These are phyloP conservation scores for Fabriciana adippe DNA, from an alignment of 2,888 invertebrate species.

Conservation along the genomic window DNA sequence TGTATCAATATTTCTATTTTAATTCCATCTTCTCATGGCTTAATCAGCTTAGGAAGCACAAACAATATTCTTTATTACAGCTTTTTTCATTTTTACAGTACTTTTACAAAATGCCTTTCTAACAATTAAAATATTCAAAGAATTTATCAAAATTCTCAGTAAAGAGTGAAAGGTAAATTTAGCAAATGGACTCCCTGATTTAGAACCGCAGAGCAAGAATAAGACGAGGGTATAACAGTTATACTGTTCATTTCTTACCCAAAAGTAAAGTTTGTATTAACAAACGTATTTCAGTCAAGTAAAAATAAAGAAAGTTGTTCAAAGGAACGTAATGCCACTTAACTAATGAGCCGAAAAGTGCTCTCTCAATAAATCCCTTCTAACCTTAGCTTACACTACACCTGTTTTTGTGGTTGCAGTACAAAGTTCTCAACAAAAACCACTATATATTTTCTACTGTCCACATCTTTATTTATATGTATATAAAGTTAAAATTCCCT, in stretches of 20 bases:
- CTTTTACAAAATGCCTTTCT: too few species aligned
- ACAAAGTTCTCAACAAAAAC: conserved; percentile 37
- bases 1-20: conserved; percentile 11
- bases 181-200: background rate
- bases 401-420: conserved; percentile 36
- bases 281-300: conserved; percentile 10
- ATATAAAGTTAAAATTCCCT: conserved; percentile 9
- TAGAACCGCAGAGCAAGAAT: background rate
- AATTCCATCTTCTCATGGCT: background rate
- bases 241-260: background rate
- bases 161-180: background rate
- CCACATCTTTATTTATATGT: background rate
- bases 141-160: too few species aligned
- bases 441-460: conserved; percentile 10
- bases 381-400: conserved; percentile 44
- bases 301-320: conserved; percentile 34
- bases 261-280: conserved; percentile 19
- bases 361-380: conserved; percentile 44
- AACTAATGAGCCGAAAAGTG: conserved; percentile 44
- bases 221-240: background rate
- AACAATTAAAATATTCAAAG: too few species aligned
- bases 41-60: too few species aligned
- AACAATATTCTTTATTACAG: too few species aligned
- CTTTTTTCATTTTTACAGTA: too few species aligned
- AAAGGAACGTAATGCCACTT: conserved; percentile 39